These are phyloP conservation scores for Harlomillsia oculata DNA, from an alignment of 1,140 invertebrate species.

Conservation along the genomic window DNA sequence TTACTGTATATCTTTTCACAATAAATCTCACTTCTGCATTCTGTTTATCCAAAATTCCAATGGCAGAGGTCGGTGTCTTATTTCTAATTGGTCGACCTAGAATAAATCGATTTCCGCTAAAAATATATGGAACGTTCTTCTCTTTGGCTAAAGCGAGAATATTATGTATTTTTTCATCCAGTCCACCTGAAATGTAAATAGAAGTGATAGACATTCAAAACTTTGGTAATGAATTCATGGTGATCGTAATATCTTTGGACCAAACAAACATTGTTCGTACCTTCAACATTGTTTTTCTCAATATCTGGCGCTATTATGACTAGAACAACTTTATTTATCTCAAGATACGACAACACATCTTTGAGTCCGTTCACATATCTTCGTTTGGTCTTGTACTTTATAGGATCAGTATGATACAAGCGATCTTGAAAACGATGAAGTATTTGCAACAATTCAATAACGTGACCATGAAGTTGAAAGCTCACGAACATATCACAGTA, in stretches of 20 bases:
- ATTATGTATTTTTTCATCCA: slow-evolving; percentile 26
- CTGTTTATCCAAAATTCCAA: slow-evolving; percentile 28
- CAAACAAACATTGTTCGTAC: no score
- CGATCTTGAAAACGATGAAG: slow-evolving; percentile 52
- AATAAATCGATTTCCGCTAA: slow-evolving; percentile 29
- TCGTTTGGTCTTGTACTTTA: slow-evolving; percentile 48
- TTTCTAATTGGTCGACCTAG: slow-evolving; percentile 24
- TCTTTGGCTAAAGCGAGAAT: slow-evolving; percentile 14
- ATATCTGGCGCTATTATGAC: slow-evolving; percentile 51
- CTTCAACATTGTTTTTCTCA: slow-evolving; percentile 34
- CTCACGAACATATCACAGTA: slow-evolving; percentile 31
- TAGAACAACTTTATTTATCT: slow-evolving; percentile 49
- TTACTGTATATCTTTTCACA: neutral
- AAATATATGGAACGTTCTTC: slow-evolving; percentile 25
- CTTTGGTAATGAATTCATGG: neutral
- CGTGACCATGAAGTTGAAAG: slow-evolving; percentile 27
- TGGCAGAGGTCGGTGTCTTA: slow-evolving; percentile 26
- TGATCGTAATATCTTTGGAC: no score
- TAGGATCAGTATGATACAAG: slow-evolving; percentile 49
- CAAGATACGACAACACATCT: slow-evolving; percentile 49
- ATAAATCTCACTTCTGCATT: slow-evolving; percentile 26
- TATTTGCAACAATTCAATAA: slow-evolving; percentile 44
- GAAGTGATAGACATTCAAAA: no score
- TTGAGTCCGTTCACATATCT: slow-evolving; percentile 51
- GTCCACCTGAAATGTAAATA: slow-evolving; percentile 26